Conservation (phyloP, 2,888 invertebrate species). For the Leuctra nigra region DNA sequence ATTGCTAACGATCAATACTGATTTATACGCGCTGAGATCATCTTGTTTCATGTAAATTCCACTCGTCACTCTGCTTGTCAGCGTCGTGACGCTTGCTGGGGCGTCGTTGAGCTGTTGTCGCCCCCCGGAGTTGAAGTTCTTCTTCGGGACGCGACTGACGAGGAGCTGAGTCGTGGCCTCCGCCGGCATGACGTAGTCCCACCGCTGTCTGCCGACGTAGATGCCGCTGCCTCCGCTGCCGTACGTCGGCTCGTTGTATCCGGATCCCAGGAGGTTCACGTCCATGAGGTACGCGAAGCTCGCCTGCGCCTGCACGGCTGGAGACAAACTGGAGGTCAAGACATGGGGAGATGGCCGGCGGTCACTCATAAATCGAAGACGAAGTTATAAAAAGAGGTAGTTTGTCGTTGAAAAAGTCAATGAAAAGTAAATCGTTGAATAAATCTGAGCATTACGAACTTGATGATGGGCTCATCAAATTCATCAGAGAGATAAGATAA, state of each 20-base stretch:
- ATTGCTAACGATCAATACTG: background rate
- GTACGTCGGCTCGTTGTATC: slow-evolving; percentile 53
- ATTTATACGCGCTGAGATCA: slow-evolving; percentile 10
- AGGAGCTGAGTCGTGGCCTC: slow-evolving; percentile 41
- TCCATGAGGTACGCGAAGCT: slow-evolving; percentile 61
- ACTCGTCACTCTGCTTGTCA: background rate
- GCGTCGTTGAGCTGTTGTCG: background rate
- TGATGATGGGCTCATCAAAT: no score
- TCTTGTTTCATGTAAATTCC: slow-evolving; percentile 10
- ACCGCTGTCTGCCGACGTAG: slow-evolving; percentile 51
- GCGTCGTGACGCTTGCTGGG: background rate
- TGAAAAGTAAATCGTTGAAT: no score
- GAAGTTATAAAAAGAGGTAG: background rate
- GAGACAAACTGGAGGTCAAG: slow-evolving; percentile 30
- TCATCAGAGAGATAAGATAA: no score
- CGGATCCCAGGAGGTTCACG: slow-evolving; percentile 63
- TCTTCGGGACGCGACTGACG: slow-evolving; percentile 45
- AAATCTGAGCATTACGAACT: no score
- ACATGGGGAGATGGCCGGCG: background rate
- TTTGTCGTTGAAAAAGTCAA: background rate
- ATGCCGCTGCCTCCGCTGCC: slow-evolving; percentile 72
- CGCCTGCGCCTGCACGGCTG: slow-evolving; percentile 60
- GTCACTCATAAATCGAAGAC: no score
- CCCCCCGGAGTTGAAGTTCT: slow-evolving; percentile 21
- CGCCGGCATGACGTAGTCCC: slow-evolving; percentile 45